Conservation (phyloP, 2,113 vertebrate genomes). For the Stegostoma tigrinum region DNA sequence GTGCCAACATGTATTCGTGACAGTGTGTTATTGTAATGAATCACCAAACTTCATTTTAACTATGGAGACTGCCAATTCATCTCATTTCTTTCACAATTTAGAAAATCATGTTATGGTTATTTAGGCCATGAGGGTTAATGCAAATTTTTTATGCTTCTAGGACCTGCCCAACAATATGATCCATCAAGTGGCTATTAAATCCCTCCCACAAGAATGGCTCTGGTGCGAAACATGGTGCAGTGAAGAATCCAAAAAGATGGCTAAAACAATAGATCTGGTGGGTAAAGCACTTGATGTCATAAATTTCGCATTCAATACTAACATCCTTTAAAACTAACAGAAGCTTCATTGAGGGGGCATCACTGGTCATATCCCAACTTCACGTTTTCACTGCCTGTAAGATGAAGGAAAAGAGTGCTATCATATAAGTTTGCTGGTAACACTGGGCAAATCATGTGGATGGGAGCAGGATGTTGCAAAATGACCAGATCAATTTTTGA, state of each 20-base stretch:
- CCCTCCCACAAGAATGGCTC: conserved; percentile 93
- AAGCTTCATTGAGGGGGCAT: neutral
- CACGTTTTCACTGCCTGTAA: too few species aligned
- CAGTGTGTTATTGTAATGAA: neutral
- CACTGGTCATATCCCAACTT: too few species aligned
- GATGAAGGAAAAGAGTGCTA: too few species aligned
- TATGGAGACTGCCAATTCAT: neutral
- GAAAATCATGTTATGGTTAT: neutral
- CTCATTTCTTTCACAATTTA: neutral
- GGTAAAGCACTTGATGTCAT: conserved; percentile 41
- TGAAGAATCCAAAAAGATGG: conserved; percentile 76
- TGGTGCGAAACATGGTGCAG: conserved; percentile 99
- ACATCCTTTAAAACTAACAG: neutral
- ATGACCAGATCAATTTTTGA: too few species aligned
- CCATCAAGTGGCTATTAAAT: conserved; percentile 92
- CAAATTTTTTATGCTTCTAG: conserved; percentile 51
- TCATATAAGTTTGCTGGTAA: too few species aligned
- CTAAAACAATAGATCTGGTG: conserved; percentile 95
- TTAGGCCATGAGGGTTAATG: neutral
- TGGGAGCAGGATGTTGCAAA: too few species aligned
- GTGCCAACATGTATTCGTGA: too few species aligned
- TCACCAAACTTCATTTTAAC: neutral
- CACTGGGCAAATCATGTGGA: too few species aligned
- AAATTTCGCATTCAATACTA: neutral
- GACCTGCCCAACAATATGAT: conserved; percentile 99